phyloP scores from a whole-genome alignment of 1,140 invertebrate species.

The Drosophila bipectinata region DNA sequence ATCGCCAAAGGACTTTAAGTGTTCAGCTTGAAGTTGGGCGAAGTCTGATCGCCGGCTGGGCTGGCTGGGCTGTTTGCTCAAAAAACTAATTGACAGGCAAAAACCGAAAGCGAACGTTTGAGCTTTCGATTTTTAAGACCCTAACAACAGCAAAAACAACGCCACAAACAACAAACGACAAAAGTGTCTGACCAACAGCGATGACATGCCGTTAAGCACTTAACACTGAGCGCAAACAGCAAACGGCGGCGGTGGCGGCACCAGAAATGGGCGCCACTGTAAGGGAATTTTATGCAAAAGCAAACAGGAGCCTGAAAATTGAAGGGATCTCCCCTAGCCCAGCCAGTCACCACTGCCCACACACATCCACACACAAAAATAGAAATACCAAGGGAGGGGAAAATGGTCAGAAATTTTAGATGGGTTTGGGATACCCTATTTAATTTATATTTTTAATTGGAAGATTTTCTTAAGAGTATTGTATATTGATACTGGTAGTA shows the following conservation, averaged over 20 bases:
- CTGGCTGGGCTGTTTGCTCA: not conserved
- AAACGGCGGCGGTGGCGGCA: constrained; percentile 16
- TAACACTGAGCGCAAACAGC: constrained; percentile 70
- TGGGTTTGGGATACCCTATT: constrained; percentile 5
- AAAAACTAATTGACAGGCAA: constrained; percentile 69
- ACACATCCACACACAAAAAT: constrained; percentile 2
- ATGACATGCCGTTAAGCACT: constrained; percentile 73
- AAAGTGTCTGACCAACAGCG: constrained; percentile 51
- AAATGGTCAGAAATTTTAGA: not conserved
- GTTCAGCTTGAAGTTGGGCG: not conserved
- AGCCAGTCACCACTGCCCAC: constrained; percentile 1
- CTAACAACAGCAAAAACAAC: constrained; percentile 4
- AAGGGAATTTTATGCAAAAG: constrained; percentile 13
- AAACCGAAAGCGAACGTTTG: constrained; percentile 54
- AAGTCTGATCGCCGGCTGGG: no score
- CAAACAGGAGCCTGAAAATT: constrained; percentile 51
- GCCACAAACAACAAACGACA: not conserved
- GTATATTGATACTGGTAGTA: no score
- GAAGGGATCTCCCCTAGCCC: constrained; percentile 9
- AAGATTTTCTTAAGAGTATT: no score
- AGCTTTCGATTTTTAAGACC: constrained; percentile 66
- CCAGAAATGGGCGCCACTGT: constrained; percentile 6
- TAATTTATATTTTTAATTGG: not conserved
- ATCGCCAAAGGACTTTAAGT: constrained; percentile 46
- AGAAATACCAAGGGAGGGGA: not conserved